Conservation (phyloP, 2,113 vertebrate genomes). For the Regulus satrapa region DNA sequence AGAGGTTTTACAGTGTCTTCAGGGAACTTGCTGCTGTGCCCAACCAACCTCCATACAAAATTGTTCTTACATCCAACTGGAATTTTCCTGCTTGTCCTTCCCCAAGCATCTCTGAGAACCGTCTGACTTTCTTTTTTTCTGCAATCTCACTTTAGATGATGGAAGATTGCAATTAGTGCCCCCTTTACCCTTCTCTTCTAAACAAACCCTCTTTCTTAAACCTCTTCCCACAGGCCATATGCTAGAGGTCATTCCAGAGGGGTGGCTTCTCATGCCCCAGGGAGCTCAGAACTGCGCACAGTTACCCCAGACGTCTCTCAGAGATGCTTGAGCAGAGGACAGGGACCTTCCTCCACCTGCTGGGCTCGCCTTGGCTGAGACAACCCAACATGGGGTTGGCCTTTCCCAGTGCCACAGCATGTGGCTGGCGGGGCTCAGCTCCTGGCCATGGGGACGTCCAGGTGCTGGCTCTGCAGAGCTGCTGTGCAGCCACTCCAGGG, state of each 20-base stretch:
- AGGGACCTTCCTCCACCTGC: neutral
- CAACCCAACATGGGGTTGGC: neutral
- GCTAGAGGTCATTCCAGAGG: neutral
- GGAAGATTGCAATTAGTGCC: neutral
- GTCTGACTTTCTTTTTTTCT: neutral
- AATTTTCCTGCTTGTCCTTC: neutral
- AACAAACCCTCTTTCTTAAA: neutral
- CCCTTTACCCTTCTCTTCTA: neutral
- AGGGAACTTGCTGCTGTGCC: neutral
- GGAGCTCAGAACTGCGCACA: accelerated
- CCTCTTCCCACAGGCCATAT: neutral
- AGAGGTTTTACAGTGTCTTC: neutral
- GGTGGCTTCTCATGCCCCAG: neutral
- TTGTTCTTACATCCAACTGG: neutral
- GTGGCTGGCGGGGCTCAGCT: accelerated
- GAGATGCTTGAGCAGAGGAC: neutral
- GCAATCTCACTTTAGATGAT: neutral
- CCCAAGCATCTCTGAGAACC: neutral
- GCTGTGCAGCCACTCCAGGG: neutral
- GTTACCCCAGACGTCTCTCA: neutral
- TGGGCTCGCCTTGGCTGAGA: neutral
- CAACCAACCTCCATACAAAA: neutral
- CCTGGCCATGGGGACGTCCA: accelerated
- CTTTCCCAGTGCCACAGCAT: neutral
- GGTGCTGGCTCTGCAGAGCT: neutral